Percentiles rank a stretch among this genome's conserved stretches.
Conservation (phyloP, 1,140 invertebrate species). For the Lordiphosa collinella region DNA sequence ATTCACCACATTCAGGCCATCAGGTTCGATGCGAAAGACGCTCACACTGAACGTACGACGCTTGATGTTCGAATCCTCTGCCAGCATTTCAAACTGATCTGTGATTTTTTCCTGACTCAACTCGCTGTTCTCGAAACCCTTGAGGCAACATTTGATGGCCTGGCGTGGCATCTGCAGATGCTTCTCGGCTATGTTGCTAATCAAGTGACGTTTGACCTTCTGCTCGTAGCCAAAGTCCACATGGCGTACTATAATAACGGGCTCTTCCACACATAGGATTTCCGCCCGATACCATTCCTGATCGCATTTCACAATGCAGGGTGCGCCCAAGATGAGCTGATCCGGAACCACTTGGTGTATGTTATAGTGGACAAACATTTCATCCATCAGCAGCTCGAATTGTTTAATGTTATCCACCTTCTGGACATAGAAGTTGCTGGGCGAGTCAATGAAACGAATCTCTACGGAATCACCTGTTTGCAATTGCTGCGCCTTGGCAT, state of each 20-base stretch:
- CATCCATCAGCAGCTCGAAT: conserved; percentile 79
- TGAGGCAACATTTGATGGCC: conserved; percentile 85
- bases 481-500: conserved; percentile 81
- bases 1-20: conserved; percentile 80
- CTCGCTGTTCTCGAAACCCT: conserved; percentile 78
- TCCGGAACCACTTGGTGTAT: conserved; percentile 79
- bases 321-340: conserved; percentile 82
- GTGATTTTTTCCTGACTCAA: conserved; percentile 65
- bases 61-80: conserved; percentile 68
- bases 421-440: conserved; percentile 87
- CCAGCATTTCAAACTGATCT: conserved; percentile 78
- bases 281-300: conserved; percentile 88
- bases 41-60: conserved; percentile 81
- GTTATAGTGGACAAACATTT: conserved; percentile 73
- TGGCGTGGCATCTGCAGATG: conserved; percentile 85
- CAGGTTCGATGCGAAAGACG: conserved; percentile 80
- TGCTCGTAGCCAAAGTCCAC: conserved; percentile 92
- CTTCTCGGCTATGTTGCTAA: conserved; percentile 84
- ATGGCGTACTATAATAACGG: conserved; percentile 70
- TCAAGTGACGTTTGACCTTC: conserved; percentile 81
- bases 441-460: conserved; percentile 86
- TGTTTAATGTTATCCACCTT: conserved; percentile 82
- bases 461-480: conserved; percentile 82
- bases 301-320: conserved; percentile 87
- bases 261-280: conserved; percentile 79